A percentile compares a stretch with the other conserved stretches of the same genome.
phyloP scores from a whole-genome alignment of 37 sponge, comb jelly and placozoan species.

The Oopsacas minuta region DNA sequence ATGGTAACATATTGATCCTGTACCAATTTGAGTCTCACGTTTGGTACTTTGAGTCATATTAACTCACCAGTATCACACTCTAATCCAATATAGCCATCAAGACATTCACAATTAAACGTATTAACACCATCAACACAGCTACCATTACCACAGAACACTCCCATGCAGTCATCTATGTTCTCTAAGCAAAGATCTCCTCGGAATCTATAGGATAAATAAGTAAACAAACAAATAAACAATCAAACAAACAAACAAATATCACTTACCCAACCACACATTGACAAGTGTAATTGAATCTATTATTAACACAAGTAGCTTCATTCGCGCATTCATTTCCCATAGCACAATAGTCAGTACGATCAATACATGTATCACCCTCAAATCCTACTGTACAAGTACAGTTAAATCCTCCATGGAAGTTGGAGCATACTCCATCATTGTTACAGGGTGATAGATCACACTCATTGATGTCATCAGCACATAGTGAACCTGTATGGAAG shows the following conservation, averaged over 20 bases:
- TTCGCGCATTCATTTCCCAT: not conserved
- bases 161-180: not conserved
- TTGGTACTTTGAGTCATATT: too few relatives aligned
- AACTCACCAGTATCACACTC: not conserved
- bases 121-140: not conserved
- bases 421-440: not conserved
- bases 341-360: constrained; percentile 1
- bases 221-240: not conserved
- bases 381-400: constrained; percentile 1
- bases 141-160: not conserved
- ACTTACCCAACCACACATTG: constrained; percentile 7
- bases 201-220: not conserved
- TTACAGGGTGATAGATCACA: not conserved
- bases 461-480: not conserved
- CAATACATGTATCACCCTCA: not conserved
- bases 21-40: too few relatives aligned
- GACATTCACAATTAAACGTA: not conserved
- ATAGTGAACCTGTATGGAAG: not conserved
- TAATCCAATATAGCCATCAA: not conserved
- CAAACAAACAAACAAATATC: not conserved
- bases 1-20: too few relatives aligned
- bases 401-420: not conserved
- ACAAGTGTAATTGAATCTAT: constrained; percentile 3
- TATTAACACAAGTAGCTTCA: not conserved
- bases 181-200: not conserved